Base-by-base conservation (phyloP, 1,140 invertebrate species). In the Lordiphosa mommai region DNA sequence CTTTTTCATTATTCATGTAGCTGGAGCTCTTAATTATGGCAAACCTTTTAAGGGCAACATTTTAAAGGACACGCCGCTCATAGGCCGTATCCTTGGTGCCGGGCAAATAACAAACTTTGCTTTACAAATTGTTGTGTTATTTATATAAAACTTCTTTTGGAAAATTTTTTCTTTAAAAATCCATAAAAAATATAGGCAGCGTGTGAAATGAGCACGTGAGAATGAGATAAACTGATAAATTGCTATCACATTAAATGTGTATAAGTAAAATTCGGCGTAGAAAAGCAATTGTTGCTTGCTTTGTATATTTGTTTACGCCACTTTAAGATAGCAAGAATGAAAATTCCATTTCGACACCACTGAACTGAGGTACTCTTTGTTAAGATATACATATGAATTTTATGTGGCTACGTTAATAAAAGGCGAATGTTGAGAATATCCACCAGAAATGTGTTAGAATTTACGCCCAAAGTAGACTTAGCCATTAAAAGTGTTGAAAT, bases 1-100 rank as follows among this genome's bases (percentile, higher is more conserved):
- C 64, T 65, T 74, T 69, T 73, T 9, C 68, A 69, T 74, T 69
- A 64, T 74, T 56, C 32, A 74, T 56, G n/a, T 17, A 48, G 47
- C 20, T 34, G 30, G 4, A 36, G 9, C 30, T 17, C 27, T 64
- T 73, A 73, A 74, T 74, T 74, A 63, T 56, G 52, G 36, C 43
- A 29, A 29, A 52, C 57, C 29, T 10, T 50, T 40, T 13, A n/a
- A 27, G n/a, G 33, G 32, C 14, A 57, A 23, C 1, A 36, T 30
- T 49, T 64, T 53, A 46, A 65, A 65, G 55, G 55, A 63, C 60
- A 44, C 37, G 46, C 33, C 27, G 9, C 5, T 23, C 33, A 52
- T 20, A 9, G 37, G 37, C 36, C 48, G 17, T 33, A 34, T 38
- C 38, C 60, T 51, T 58, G 37, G 3, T 10, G 32, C 20, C 20